A percentile compares a stretch with the other conserved stretches of the same genome.
Evolutionary conservation across 2,797 vertebrate species (phyloP).

Genomic region (Acanthurus leucopareius): DNA sequence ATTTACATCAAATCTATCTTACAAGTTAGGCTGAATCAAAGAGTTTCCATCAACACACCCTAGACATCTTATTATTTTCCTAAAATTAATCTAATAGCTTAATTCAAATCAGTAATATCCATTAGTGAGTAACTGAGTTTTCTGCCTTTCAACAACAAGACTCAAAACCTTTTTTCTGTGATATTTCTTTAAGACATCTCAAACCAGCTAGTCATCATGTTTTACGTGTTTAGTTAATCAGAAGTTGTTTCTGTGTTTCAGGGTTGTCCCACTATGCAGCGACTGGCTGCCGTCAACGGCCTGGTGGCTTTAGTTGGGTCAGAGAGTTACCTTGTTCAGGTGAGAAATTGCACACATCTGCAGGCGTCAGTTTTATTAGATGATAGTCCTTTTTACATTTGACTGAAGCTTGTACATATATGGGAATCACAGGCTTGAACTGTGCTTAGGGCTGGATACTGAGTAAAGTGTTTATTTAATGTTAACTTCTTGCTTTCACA

Average conservation of each 20-base stretch:
- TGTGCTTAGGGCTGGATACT: not conserved
- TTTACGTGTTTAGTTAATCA: not conserved
- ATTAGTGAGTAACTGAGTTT: not conserved
- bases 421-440: too few relatives aligned
- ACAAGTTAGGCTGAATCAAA: not conserved
- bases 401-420: too few relatives aligned
- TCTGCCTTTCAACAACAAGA: not conserved
- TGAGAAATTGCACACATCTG: conserved; percentile 64
- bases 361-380: too few relatives aligned
- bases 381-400: too few relatives aligned
- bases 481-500: not conserved
- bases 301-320: conserved; percentile 94
- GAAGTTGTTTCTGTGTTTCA: conserved; percentile 73
- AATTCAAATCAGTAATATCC: not conserved
- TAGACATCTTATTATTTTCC: not conserved
- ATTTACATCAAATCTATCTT: not conserved
- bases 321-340: conserved; percentile 91
- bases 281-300: conserved; percentile 93
- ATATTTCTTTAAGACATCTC: too few relatives aligned
- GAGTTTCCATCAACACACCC: accelerated
- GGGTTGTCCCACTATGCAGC: conserved; percentile 96
- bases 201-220: not conserved
- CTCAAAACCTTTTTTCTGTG: too few relatives aligned
- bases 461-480: not conserved
- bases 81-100: not conserved